Evolutionary conservation across 2,113 vertebrate genomes (phyloP).

Genomic region (Pitta sordida): DNA sequence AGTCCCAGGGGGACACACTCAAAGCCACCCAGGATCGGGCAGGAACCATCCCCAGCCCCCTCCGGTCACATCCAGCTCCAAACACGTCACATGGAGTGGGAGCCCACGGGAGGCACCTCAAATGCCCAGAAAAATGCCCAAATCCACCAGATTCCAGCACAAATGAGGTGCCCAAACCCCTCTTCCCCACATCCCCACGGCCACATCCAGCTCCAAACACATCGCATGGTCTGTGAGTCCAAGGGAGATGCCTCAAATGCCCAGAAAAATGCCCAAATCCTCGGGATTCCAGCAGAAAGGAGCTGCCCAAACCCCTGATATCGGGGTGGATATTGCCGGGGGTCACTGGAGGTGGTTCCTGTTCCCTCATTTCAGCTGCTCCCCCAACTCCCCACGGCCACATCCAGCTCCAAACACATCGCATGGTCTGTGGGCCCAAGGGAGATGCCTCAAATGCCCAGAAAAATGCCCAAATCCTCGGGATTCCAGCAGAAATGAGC

Average conservation of each 20-base stretch:
- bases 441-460: background rate
- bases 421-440: background rate
- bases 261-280: too few species aligned
- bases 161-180: background rate
- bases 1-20: background rate
- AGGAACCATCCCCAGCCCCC: background rate
- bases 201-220: too few species aligned
- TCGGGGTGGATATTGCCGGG: rapidly evolving
- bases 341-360: background rate
- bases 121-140: background rate
- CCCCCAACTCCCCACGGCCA: background rate
- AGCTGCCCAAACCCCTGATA: background rate
- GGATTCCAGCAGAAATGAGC: background rate
- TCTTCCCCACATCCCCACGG: too few species aligned
- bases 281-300: too few species aligned
- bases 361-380: background rate
- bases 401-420: background rate
- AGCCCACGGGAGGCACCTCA: background rate
- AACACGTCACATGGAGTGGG: rapidly evolving
- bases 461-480: background rate
- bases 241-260: too few species aligned
- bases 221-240: too few species aligned
- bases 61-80: background rate
- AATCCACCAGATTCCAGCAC: background rate
- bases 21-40: background rate